These are phyloP conservation scores for Bombus difficillimus DNA, from an alignment of 1,140 invertebrate species.

Conservation along the genomic window DNA sequence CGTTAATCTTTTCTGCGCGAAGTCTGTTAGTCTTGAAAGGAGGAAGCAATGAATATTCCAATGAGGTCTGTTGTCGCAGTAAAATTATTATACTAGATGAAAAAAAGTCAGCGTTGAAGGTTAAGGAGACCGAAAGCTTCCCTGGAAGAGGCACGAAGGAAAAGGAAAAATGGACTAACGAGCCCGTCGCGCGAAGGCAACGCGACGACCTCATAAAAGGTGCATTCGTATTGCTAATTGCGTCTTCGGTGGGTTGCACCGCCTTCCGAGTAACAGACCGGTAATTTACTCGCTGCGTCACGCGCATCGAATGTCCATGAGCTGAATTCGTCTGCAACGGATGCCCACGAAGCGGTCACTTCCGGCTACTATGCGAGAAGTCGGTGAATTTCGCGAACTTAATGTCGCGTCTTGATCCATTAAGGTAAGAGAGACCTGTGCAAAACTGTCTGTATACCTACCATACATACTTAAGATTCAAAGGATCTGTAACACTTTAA, in stretches of 20 bases:
- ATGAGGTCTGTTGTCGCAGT: neutral
- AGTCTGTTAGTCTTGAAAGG: neutral
- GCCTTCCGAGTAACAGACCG: slow-evolving; percentile 71
- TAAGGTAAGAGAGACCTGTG: neutral
- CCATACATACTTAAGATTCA: too few species aligned
- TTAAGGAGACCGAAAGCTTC: slow-evolving; percentile 21
- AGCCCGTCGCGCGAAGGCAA: slow-evolving; percentile 62
- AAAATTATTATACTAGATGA: neutral
- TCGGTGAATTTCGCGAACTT: slow-evolving; percentile 6
- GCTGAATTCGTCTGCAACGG: slow-evolving; percentile 74
- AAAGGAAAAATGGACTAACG: slow-evolving; percentile 57
- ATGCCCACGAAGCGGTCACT: slow-evolving; percentile 68
- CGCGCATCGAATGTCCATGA: slow-evolving; percentile 73
- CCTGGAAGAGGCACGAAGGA: slow-evolving; percentile 19
- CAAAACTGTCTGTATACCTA: too few species aligned
- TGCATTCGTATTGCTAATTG: slow-evolving; percentile 74
- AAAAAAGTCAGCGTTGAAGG: neutral
- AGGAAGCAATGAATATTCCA: neutral
- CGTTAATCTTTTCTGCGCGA: neutral
- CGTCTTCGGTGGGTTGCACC: slow-evolving; percentile 61
- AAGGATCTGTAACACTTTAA: too few species aligned
- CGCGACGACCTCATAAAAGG: slow-evolving; percentile 67
- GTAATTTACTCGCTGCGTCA: slow-evolving; percentile 76
- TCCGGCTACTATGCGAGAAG: slow-evolving; percentile 35
- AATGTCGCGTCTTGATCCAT: neutral